Evolutionary conservation across 2,888 invertebrate species (phyloP), one percentile per base, ranked within the genome.

Genomic region (Hipparchia sbordonii): DNA sequence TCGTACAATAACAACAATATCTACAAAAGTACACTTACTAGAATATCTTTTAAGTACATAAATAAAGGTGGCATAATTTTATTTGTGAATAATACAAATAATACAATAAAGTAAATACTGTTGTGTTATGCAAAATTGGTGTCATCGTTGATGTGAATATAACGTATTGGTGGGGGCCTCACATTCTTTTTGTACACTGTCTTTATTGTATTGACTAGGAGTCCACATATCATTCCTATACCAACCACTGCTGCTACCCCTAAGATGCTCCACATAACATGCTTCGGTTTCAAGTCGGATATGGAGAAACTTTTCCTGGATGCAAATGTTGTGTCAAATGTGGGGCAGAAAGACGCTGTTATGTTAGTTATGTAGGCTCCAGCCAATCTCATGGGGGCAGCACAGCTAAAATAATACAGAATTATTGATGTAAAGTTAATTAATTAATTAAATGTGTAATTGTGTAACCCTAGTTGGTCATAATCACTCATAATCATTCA

Each of bases 201-300:
- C 79, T 90, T 92, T 8, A 84, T 79, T 72, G 83, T 82, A 78
- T 93, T 93, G 4, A 91, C 85, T 60, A 92, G 77, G 68, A 92
- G 81, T 10, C 93, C 93, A 66, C 89, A 76, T 23, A 89, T 77
- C 88, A 92, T 92, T 69, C 93, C 93, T 46, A 91, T 77, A 13
- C 86, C 83, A 4, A 87, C 89, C 48, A 93, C 80, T 13, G 84
- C 77, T 45, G 91, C 89, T 13, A 93, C 93, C 75, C 89, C 92
- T 72, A 93, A 82, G 66, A 93, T 92, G 77, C 90, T 90, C 90
- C 92, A 93, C 12, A 93, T 74, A 45, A 93, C 80, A 84, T 93
- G 93, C 80, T 88, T 93, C 56, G 91, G 91, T 77, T 82, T 90
- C 73, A 93, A 81, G 73, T 87, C 85, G 6, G 86, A 80, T 2